Evolutionary conservation across 2,888 invertebrate genomes (phyloP).

Genomic region (Diabrotica balteata): DNA sequence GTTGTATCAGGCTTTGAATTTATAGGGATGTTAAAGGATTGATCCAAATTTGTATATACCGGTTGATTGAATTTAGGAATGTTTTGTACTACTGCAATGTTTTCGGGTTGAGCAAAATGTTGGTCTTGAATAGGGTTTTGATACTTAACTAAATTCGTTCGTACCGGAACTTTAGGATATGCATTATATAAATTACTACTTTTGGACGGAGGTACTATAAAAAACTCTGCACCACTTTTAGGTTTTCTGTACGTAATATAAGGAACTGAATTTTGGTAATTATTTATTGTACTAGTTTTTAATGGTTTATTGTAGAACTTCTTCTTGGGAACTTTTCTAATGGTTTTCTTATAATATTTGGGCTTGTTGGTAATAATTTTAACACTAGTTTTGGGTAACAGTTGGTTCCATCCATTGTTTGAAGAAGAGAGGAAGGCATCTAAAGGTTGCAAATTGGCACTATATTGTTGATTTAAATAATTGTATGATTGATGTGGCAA

Average conservation of each 20-base stretch:
- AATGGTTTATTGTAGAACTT: neutral
- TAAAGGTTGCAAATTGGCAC: neutral
- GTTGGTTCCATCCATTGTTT: conserved; percentile 7
- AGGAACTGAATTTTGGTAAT: neutral
- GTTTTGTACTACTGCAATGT: neutral
- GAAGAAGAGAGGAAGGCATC: neutral
- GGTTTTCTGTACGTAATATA: neutral
- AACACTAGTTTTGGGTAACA: neutral
- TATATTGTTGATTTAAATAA: neutral
- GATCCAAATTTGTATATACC: neutral
- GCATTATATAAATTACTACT: neutral
- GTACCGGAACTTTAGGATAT: neutral
- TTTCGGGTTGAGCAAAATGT: neutral
- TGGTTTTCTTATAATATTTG: conserved; percentile 11
- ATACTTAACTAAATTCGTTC: neutral
- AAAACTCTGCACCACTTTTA: neutral
- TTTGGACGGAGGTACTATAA: neutral
- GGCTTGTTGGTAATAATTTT: neutral
- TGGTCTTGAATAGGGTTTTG: neutral
- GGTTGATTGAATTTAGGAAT: neutral
- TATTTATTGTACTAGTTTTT: neutral
- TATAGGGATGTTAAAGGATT: neutral
- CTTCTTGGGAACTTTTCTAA: neutral
- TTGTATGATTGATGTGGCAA: too few relatives aligned
- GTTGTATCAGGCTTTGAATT: neutral